phyloP scores from a whole-genome alignment of 2,797 vertebrate genomes.

The Peromyscus nudipes region DNA sequence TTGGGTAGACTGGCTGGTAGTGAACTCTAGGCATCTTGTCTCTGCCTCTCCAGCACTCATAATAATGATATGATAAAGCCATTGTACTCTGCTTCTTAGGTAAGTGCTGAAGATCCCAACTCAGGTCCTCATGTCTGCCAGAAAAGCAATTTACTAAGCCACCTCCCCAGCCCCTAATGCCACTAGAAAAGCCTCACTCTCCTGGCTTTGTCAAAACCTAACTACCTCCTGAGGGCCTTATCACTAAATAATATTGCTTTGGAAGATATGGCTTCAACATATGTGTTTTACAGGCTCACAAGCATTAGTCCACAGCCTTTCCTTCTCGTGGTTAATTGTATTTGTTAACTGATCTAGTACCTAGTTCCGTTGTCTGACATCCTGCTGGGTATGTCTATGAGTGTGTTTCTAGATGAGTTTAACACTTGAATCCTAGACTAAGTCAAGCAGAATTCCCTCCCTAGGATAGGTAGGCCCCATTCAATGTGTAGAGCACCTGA shows the following conservation, averaged over 20 bases:
- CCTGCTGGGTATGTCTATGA: neutral
- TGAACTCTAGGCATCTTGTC: neutral
- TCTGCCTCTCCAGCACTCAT: neutral
- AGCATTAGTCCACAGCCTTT: neutral
- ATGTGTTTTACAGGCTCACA: neutral
- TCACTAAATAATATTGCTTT: neutral
- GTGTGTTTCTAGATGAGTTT: neutral
- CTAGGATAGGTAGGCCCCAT: neutral
- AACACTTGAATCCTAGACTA: neutral
- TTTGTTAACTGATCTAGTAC: neutral
- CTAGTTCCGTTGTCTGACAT: neutral
- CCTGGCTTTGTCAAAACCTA: neutral
- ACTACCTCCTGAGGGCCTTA: neutral
- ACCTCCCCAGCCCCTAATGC: neutral
- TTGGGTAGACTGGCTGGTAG: neutral
- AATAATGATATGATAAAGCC: neutral
- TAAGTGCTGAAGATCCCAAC: neutral
- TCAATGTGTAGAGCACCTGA: neutral
- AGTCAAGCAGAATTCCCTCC: neutral
- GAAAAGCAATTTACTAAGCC: neutral
- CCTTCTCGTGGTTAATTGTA: neutral
- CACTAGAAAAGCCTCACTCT: neutral
- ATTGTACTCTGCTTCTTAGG: neutral
- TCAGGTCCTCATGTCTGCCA: neutral
- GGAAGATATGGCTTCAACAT: neutral